Conservation (phyloP, 1,140 invertebrate species). For the Formica selysi region DNA sequence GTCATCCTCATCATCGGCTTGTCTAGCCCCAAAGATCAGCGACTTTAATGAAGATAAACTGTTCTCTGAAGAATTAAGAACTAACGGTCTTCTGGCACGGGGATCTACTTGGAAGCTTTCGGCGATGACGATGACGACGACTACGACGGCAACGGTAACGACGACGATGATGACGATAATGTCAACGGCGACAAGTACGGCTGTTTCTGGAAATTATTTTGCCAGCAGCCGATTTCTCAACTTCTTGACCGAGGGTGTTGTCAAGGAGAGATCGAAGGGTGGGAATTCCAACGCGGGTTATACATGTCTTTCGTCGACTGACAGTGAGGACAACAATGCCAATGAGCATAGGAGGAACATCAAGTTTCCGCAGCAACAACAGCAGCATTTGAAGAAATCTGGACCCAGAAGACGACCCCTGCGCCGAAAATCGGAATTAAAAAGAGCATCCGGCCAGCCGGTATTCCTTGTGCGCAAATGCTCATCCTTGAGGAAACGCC, state of each 20-base stretch:
- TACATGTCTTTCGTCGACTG: conserved; percentile 79
- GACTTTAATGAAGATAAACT: conserved; percentile 86
- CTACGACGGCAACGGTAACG: not conserved
- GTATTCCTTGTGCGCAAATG: conserved; percentile 84
- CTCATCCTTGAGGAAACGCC: conserved; percentile 83
- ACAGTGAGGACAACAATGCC: conserved; percentile 76
- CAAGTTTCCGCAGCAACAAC: conserved; percentile 48
- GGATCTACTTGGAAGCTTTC: conserved; percentile 72
- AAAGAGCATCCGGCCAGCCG: conserved; percentile 80
- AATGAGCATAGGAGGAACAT: conserved; percentile 56
- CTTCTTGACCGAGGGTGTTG: conserved; percentile 77
- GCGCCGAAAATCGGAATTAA: conserved; percentile 82
- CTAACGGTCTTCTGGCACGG: conserved; percentile 70
- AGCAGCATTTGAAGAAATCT: conserved; percentile 63
- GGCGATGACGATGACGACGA: not conserved
- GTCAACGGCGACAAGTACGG: not conserved
- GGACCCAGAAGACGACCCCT: conserved; percentile 80
- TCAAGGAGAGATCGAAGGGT: conserved; percentile 56
- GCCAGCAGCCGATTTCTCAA: conserved; percentile 83
- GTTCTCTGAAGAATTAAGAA: conserved; percentile 80
- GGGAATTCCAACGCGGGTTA: conserved; percentile 64
- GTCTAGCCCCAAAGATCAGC: conserved; percentile 82
- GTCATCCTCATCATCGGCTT: conserved; percentile 78
- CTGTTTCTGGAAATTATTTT: conserved; percentile 79
- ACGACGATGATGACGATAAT: conserved; percentile 10